phyloP scores from a whole-genome alignment of 2,797 vertebrate genomes.

The Prionace glauca region DNA sequence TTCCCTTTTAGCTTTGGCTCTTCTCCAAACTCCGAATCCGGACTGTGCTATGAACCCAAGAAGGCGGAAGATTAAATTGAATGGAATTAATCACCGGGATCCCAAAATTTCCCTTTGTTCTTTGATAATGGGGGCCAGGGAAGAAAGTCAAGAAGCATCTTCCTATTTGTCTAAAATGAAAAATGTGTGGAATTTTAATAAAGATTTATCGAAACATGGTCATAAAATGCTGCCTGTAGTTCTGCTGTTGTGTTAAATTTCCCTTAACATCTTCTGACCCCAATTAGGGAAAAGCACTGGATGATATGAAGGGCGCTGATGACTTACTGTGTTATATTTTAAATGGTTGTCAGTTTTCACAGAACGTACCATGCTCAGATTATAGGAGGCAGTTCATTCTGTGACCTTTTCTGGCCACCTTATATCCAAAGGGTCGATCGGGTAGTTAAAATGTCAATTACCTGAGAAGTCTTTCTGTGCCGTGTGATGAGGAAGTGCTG shows the following conservation, averaged over 20 bases:
- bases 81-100: not conserved
- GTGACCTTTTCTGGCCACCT: not conserved
- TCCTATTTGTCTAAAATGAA: constrained; percentile 2
- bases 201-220: not conserved
- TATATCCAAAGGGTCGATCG: not conserved
- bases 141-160: not conserved
- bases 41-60: not conserved
- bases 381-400: not conserved
- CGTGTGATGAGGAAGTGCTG: not conserved
- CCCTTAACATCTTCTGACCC: not conserved
- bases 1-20: not conserved
- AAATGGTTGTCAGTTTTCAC: constrained; percentile 4
- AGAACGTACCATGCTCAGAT: not conserved
- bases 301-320: not conserved
- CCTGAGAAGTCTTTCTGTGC: not conserved
- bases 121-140: constrained; percentile 21
- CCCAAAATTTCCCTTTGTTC: not conserved
- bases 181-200: constrained; percentile 26
- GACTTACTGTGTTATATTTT: not conserved
- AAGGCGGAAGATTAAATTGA: not conserved
- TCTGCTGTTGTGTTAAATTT: not conserved
- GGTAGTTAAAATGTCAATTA: not conserved
- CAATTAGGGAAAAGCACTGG: not conserved
- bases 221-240: not conserved
- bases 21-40: not conserved